Evolutionary conservation across 2,888 invertebrate genomes (phyloP), one percentile per base, ranked within the genome.

Genomic region (Leptura quadrifasciata): DNA sequence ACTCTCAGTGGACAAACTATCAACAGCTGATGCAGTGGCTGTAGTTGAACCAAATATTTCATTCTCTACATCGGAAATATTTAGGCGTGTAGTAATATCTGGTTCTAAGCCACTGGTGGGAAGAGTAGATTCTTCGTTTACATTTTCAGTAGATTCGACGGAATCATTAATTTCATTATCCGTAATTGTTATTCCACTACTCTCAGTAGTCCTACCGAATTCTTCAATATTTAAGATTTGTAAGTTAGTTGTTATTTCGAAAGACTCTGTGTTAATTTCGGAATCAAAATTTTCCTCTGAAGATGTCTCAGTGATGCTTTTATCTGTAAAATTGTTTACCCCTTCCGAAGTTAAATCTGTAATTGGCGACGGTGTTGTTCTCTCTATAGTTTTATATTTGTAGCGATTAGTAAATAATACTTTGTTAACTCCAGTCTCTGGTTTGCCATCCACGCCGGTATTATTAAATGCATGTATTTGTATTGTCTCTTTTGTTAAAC

Each of bases 351-450:
- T 31, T 1, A 35, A 35, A 61, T n/a, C 27, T 2, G 17, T 18
- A 21, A 9, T 21, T n/a, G 61, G 52, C 1, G 35, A n/a, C 4
- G 57, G 12, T 17, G 71, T 71, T n/a, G 61, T 71, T 47, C 39
- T 71, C 27, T 71, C 71, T 39, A 61, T 39, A 47, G 60, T 71
- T 24, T 57, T 47, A 52, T 71, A 71, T n/a, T 71, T 71, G 17
- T 27, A 57, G 5, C 71, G 57, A 47, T 71, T 71, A 1, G 21
- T 52, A 24, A 71, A 20, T 20, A 71, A 18, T 1, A 71, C n/a
- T n/a, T 71, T 57, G 27, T 60, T 57, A 15, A 47, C 58, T 18
- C 21, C 55, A 10, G 9, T 68, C 15, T 68, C 68, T 12, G 68
- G 17, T 10, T 24, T 71, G 24, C 70, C 70, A 18, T 60, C 24